Evolutionary conservation across 2,113 vertebrate species (phyloP).

Genomic region (Progne subis): DNA sequence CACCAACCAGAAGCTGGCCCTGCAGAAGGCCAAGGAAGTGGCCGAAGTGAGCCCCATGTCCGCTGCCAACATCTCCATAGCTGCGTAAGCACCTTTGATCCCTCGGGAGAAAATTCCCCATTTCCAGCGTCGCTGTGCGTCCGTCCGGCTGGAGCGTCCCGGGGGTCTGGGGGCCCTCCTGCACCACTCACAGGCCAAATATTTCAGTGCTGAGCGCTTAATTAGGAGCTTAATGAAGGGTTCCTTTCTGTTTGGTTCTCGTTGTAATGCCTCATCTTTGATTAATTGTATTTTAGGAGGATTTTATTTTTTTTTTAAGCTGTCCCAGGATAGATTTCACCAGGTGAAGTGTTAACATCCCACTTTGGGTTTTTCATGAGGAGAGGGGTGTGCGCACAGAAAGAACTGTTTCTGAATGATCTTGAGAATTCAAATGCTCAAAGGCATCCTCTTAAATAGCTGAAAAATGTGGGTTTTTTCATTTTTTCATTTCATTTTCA

Average conservation of each 20-base stretch:
- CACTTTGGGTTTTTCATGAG: not conserved
- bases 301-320: not conserved
- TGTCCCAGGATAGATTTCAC: constrained; percentile 35
- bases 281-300: not conserved
- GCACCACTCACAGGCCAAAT: not conserved
- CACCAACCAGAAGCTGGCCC: constrained; percentile 92
- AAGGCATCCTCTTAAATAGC: not conserved
- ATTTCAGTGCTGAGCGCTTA: not conserved
- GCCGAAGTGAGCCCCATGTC: constrained; percentile 97
- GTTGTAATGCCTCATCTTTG: not conserved
- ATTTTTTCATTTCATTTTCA: too few relatives aligned
- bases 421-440: not conserved
- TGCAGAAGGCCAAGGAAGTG: constrained; percentile 96
- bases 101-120: not conserved
- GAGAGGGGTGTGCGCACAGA: not conserved
- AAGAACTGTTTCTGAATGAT: not conserved
- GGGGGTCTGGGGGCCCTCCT: not conserved
- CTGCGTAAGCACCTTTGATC: constrained; percentile 83
- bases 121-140: not conserved
- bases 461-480: not conserved
- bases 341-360: constrained; percentile 21
- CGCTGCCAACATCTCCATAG: constrained; percentile 91
- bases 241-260: not conserved
- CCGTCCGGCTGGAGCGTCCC: not conserved
- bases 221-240: not conserved